Evolutionary conservation across 1,140 invertebrate genomes (phyloP).

Genomic region (Tyrophagus putrescentiae): DNA sequence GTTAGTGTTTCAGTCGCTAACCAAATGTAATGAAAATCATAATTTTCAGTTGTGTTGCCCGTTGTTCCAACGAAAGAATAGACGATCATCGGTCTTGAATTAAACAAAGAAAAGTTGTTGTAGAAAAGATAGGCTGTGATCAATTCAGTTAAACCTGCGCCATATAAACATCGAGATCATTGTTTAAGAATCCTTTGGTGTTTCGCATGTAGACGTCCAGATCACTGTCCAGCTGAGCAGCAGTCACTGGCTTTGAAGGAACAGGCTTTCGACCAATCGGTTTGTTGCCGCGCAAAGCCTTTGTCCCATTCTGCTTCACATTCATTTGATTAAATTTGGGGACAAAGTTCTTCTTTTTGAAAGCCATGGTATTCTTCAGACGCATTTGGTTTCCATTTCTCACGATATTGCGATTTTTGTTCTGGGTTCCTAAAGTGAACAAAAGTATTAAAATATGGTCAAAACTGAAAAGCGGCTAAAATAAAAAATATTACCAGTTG

Average conservation of each 20-base stretch:
- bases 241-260: not conserved
- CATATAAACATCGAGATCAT: slow-evolving; percentile 22
- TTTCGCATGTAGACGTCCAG: slow-evolving; percentile 22
- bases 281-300: no score
- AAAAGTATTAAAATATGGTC: no score
- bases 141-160: slow-evolving; percentile 10
- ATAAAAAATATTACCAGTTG: no score
- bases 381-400: not conserved
- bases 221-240: slow-evolving; percentile 22
- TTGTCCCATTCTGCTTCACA: not conserved
- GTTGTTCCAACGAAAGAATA: no score
- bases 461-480: no score
- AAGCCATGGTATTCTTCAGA: not conserved
- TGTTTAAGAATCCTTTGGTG: slow-evolving; percentile 17
- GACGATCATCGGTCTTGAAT: no score
- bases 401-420: not conserved
- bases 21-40: no score
- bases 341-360: slow-evolving; percentile 4
- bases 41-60: no score
- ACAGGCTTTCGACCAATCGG: not conserved
- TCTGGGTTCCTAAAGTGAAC: not conserved
- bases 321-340: not conserved
- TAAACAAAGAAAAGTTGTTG: not conserved
- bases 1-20: no score
- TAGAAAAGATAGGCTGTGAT: no score